Evolutionary conservation across 2,797 vertebrate species (phyloP).

Genomic region (Cryptoprocta ferox): DNA sequence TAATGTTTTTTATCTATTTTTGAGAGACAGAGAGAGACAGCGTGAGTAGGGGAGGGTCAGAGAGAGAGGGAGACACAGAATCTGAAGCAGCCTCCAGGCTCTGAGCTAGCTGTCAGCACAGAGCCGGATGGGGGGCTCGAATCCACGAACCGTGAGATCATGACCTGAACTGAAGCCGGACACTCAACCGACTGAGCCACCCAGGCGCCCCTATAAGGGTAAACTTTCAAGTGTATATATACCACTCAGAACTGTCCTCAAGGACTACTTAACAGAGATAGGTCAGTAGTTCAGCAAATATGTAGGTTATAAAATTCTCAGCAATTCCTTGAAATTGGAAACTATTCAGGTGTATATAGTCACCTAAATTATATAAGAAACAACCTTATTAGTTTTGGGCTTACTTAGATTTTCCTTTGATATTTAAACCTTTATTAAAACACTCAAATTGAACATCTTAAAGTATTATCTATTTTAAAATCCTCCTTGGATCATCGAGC

Average conservation of each 20-base stretch:
- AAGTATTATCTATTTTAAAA: constrained; percentile 2
- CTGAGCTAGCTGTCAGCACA: no score
- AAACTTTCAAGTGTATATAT: neutral
- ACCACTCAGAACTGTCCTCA: neutral
- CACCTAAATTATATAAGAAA: neutral
- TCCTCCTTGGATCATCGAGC: neutral
- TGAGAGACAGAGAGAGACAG: no score
- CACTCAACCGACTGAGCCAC: no score
- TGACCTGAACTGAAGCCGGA: no score
- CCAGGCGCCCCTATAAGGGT: no score
- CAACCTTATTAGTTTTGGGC: neutral
- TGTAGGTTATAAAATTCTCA: neutral
- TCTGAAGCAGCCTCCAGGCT: no score
- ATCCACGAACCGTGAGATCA: no score
- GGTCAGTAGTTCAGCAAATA: neutral
- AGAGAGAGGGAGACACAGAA: no score
- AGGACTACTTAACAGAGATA: neutral
- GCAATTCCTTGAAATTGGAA: neutral
- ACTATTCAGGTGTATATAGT: neutral
- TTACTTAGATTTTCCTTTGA: neutral
- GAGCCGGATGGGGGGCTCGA: no score
- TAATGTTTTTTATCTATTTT: no score
- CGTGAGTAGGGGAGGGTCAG: no score
- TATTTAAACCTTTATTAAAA: neutral
- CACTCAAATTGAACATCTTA: neutral